phyloP scores from a whole-genome alignment of 2,113 vertebrate genomes.

The Nothobranchius furzeri region DNA sequence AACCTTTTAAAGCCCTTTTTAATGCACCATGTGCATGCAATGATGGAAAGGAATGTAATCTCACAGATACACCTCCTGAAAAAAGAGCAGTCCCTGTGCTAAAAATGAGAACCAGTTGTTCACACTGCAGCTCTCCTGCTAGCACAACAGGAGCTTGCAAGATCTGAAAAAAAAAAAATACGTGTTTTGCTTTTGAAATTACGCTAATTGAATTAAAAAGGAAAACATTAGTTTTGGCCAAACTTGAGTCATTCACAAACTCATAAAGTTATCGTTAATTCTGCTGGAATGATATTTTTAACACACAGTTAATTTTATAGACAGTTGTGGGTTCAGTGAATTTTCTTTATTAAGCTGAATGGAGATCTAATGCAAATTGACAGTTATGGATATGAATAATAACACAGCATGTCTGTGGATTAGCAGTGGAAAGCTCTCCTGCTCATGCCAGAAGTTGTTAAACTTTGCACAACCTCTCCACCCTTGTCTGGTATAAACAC shows the following conservation, averaged over 20 bases:
- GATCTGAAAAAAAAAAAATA: slow-evolving; percentile 1
- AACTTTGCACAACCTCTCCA: slow-evolving; percentile 55
- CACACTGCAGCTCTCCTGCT: slow-evolving; percentile 30
- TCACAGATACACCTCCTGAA: slow-evolving; percentile 44
- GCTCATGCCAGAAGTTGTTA: slow-evolving; percentile 36
- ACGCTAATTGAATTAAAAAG: neutral
- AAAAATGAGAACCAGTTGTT: slow-evolving; percentile 67
- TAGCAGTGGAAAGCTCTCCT: slow-evolving; percentile 21
- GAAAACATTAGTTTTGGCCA: neutral
- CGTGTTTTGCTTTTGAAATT: neutral
- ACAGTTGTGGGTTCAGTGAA: neutral
- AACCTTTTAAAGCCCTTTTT: slow-evolving; percentile 44
- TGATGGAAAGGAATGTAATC: slow-evolving; percentile 65
- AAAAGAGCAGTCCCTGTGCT: slow-evolving; percentile 58
- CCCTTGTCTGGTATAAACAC: slow-evolving; percentile 35
- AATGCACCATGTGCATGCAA: slow-evolving; percentile 48
- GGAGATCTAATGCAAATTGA: slow-evolving; percentile 10
- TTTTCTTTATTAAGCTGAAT: slow-evolving; percentile 10
- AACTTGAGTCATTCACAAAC: neutral
- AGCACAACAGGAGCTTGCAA: slow-evolving; percentile 47
- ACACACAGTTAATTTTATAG: neutral
- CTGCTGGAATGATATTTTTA: no score
- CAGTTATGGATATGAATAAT: slow-evolving; percentile 23
- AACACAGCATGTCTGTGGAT: slow-evolving; percentile 31
- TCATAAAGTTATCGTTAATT: no score